Evolutionary conservation across 2,797 vertebrate species (phyloP).

Genomic region (Parauchenoglanis punctatus): DNA sequence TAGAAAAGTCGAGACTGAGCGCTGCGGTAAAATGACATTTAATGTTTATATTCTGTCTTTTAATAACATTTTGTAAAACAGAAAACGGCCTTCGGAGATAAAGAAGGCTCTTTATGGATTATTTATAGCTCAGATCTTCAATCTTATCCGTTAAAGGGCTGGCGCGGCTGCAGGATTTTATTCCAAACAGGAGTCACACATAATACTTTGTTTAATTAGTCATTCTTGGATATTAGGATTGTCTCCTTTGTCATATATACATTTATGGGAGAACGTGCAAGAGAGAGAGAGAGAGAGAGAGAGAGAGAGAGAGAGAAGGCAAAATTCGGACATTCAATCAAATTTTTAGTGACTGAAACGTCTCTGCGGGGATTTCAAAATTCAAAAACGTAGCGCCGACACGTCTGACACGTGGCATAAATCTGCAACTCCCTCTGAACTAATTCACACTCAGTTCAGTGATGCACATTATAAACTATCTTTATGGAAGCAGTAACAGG

Average conservation of each 20-base stretch:
- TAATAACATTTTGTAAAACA: background rate
- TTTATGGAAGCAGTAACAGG: conserved; percentile 2
- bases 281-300: too few species aligned
- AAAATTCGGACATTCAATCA: background rate
- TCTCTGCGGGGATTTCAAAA: background rate
- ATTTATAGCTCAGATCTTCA: background rate
- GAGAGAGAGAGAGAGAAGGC: too few species aligned
- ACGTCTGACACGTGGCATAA: background rate
- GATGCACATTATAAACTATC: conserved; percentile 1
- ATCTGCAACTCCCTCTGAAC: conserved; percentile 1
- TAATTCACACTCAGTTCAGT: background rate
- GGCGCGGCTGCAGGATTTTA: background rate
- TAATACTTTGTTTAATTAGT: background rate
- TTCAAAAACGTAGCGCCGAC: background rate
- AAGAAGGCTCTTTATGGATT: background rate
- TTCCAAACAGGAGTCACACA: background rate
- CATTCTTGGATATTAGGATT: background rate
- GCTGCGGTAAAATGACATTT: background rate
- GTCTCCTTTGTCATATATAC: background rate
- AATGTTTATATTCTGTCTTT: background rate
- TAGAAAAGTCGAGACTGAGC: too few species aligned
- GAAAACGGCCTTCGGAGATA: background rate
- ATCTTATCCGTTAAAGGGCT: background rate
- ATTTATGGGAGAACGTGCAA: too few species aligned
- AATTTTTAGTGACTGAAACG: background rate